Percentiles rank a stretch among this genome's conserved stretches.
Evolutionary conservation across 2,888 invertebrate genomes (phyloP).

Genomic region (Caenorhabditis parvicauda): DNA sequence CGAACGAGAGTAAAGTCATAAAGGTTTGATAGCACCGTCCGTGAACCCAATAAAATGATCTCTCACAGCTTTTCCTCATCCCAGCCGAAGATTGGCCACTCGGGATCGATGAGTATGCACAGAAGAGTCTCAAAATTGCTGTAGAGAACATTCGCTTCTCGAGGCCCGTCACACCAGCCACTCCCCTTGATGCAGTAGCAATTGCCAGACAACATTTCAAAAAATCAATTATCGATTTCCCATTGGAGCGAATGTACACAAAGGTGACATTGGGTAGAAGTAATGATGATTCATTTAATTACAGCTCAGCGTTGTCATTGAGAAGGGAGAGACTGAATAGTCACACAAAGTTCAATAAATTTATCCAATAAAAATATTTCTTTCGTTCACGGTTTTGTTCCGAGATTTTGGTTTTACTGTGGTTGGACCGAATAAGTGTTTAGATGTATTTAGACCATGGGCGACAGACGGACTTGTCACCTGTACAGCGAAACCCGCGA

Average conservation of each 20-base stretch:
- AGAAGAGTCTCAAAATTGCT: constrained; percentile 18
- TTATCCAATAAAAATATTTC: no score
- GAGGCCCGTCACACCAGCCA: not conserved
- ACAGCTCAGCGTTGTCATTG: no score
- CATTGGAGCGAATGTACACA: constrained; percentile 22
- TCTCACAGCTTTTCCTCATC: constrained; percentile 12
- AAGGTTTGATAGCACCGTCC: constrained; percentile 3
- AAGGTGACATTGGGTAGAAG: no score
- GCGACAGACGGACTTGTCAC: no score
- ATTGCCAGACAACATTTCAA: constrained; percentile 20
- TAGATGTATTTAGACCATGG: no score
- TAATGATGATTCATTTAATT: no score
- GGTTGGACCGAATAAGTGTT: no score
- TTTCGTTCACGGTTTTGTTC: no score
- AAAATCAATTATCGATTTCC: constrained; percentile 15
- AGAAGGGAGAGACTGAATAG: no score
- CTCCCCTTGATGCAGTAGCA: constrained; percentile 6
- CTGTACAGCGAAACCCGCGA: no score
- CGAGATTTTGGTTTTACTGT: no score
- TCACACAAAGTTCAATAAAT: no score
- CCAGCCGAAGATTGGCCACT: constrained; percentile 26
- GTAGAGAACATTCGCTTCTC: constrained; percentile 17
- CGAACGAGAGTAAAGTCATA: constrained; percentile 5
- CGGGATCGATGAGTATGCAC: constrained; percentile 10
- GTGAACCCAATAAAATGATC: not conserved